phyloP scores from a whole-genome alignment of 2,113 vertebrate genomes.

The Micromys minutus region DNA sequence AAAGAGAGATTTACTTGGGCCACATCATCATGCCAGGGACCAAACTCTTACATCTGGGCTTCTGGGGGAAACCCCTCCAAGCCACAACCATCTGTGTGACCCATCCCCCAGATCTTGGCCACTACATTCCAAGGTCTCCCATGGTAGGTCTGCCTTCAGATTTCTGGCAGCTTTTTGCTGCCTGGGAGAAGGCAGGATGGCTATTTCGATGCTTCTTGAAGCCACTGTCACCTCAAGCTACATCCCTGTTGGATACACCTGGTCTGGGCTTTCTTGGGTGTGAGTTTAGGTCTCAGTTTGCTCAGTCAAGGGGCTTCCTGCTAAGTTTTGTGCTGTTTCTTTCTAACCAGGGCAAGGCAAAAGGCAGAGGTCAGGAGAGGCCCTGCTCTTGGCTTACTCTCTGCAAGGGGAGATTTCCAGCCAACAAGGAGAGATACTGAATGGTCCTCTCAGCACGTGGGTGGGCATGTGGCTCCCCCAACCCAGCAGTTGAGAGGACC shows the following conservation, averaged over 20 bases:
- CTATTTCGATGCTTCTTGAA: neutral
- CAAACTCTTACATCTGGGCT: neutral
- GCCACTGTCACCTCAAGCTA: neutral
- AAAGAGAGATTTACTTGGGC: neutral
- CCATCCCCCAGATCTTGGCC: neutral
- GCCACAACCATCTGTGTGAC: neutral
- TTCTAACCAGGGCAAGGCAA: neutral
- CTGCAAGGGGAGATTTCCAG: neutral
- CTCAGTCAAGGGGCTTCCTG: neutral
- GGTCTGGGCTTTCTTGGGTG: neutral
- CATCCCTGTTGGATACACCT: neutral
- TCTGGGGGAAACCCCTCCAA: no score
- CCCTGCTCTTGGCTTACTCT: conserved; percentile 53
- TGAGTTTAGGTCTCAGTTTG: neutral
- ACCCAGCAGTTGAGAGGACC: neutral
- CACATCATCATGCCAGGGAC: neutral
- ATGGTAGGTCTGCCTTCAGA: neutral
- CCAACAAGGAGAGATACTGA: conserved; percentile 40
- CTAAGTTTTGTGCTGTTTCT: neutral
- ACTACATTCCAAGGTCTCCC: neutral
- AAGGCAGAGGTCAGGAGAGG: conserved; percentile 72
- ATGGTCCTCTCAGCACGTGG: conserved; percentile 6
- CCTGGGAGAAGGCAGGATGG: neutral
- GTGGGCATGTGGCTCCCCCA: neutral
- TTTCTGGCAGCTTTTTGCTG: neutral